A percentile compares a stretch with the other conserved stretches of the same genome.
phyloP scores from a whole-genome alignment of 2,113 vertebrate species.

The Calidris pugnax region DNA sequence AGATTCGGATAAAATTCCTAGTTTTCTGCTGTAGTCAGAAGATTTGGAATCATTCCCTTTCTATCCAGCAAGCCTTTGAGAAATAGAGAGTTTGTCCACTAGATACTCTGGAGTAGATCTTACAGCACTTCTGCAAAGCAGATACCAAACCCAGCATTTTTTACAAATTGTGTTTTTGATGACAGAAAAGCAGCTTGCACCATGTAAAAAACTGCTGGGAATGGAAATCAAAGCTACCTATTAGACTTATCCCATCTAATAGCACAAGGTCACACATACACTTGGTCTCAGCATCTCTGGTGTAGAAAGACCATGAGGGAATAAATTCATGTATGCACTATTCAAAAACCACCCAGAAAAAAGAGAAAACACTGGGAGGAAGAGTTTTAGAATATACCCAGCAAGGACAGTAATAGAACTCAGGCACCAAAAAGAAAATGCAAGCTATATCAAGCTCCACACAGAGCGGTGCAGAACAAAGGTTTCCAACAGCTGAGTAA shows the following conservation, averaged over 20 bases:
- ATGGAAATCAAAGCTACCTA: background rate
- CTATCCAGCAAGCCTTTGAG: background rate
- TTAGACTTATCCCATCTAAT: background rate
- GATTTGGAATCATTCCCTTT: background rate
- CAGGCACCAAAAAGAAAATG: background rate
- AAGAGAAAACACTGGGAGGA: too few relatives aligned
- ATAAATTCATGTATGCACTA: background rate
- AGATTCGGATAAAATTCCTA: background rate
- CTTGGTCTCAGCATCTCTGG: background rate
- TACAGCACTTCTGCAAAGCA: background rate
- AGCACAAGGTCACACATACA: background rate
- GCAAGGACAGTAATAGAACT: background rate
- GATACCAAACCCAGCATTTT: background rate
- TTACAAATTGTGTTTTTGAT: background rate
- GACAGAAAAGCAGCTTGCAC: background rate
- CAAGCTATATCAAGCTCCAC: background rate
- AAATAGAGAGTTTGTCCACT: background rate
- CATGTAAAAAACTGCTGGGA: background rate
- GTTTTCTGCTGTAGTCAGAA: background rate
- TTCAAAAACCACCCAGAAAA: background rate
- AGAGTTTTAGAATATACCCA: background rate
- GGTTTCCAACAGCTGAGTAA: slow-evolving; percentile 30
- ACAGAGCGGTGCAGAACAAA: background rate
- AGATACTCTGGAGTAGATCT: background rate
- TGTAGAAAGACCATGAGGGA: background rate